Conservation (phyloP, 1,140 invertebrate genomes). For the Triops longicaudatus region DNA sequence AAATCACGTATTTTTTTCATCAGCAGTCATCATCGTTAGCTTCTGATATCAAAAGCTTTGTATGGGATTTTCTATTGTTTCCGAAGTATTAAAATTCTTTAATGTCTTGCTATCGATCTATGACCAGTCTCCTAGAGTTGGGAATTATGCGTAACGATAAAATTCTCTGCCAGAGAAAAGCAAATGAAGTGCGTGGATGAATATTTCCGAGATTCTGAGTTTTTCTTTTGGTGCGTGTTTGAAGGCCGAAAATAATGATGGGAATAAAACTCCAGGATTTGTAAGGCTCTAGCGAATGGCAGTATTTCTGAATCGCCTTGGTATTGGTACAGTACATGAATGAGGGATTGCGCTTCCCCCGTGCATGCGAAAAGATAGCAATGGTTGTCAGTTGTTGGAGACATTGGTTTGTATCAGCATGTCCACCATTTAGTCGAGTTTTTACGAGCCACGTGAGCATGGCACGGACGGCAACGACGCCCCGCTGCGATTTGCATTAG, state of each 20-base stretch:
- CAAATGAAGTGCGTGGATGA: too few species aligned
- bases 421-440: constrained; percentile 14
- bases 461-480: constrained; percentile 9
- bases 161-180: too few species aligned
- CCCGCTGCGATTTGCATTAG: constrained; percentile 11
- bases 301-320: too few species aligned
- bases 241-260: too few species aligned
- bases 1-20: not conserved
- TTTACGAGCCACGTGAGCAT: constrained; percentile 13
- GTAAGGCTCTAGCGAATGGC: too few species aligned
- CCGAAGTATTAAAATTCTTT: not conserved
- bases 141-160: too few species aligned
- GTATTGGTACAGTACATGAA: not conserved
- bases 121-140: too few species aligned
- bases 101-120: too few species aligned
- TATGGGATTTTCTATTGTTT: not conserved
- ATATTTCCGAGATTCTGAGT: too few species aligned
- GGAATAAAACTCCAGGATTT: too few species aligned
- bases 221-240: too few species aligned
- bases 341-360: not conserved
- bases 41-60: not conserved
- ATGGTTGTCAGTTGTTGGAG: not conserved
- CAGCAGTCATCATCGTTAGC: not conserved
- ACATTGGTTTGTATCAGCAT: not conserved
- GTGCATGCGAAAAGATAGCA: not conserved